Percentiles rank a stretch among this genome's conserved stretches.
Evolutionary conservation across 2,113 vertebrate genomes (phyloP).

Genomic region (Speoplatyrhinus poulsoni): DNA sequence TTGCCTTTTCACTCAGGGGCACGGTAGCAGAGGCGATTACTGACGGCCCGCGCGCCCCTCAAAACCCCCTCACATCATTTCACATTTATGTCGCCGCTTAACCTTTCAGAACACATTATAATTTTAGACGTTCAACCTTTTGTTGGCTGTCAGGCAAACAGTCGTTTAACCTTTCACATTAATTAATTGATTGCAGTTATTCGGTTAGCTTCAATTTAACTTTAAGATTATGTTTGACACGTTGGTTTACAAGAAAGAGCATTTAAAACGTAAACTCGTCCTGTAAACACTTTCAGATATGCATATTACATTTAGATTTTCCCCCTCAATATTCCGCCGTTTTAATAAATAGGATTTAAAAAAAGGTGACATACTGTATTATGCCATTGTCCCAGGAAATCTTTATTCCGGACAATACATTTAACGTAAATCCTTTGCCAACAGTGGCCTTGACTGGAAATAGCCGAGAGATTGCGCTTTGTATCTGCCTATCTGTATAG

Average conservation of each 20-base stretch:
- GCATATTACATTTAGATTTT: too few relatives aligned
- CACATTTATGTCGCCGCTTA: conserved; percentile 30
- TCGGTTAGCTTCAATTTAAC: too few relatives aligned
- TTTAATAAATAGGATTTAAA: not conserved
- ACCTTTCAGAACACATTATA: not conserved
- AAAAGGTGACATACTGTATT: not conserved
- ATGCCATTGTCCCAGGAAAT: not conserved
- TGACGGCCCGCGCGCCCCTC: conserved; percentile 12
- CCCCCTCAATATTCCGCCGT: not conserved
- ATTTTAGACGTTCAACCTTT: not conserved
- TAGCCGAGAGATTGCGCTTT: conserved; percentile 8
- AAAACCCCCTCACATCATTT: conserved; percentile 31
- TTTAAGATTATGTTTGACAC: too few relatives aligned
- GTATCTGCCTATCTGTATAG: not conserved
- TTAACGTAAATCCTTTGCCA: not conserved
- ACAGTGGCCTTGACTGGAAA: conserved; percentile 6
- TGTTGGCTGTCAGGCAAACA: not conserved
- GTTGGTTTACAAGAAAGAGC: too few relatives aligned
- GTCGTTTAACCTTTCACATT: not conserved
- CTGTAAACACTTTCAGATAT: too few relatives aligned
- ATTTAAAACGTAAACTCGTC: too few relatives aligned
- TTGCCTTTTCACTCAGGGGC: conserved; percentile 51
- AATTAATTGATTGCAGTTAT: not conserved
- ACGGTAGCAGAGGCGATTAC: conserved; percentile 12
- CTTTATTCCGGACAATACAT: not conserved